These are phyloP conservation scores for Drosophila repleta DNA, from an alignment of 1,140 invertebrate species.

Conservation along the genomic window DNA sequence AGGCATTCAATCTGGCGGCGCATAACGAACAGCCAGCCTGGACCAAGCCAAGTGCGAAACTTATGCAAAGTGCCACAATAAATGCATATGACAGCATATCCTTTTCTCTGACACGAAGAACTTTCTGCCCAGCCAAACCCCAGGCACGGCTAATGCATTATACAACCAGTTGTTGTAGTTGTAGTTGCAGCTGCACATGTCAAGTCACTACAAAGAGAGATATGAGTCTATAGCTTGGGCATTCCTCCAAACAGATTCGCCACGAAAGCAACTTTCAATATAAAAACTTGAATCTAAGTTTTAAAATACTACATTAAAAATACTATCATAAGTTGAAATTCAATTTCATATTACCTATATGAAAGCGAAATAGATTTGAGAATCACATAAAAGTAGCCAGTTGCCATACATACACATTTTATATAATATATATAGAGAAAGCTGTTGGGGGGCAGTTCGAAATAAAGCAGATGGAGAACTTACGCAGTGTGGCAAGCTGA, in stretches of 20 bases:
- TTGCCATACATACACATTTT: too few species aligned
- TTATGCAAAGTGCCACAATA: constrained; percentile 61
- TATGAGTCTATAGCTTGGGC: not conserved
- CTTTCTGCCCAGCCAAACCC: constrained; percentile 19
- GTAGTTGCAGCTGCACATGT: constrained; percentile 56
- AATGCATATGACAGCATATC: constrained; percentile 74
- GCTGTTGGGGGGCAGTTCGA: constrained; percentile 43
- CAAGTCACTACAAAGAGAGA: constrained; percentile 25
- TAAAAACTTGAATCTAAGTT: not conserved
- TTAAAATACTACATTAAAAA: not conserved
- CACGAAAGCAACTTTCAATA: not conserved
- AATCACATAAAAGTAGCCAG: too few species aligned
- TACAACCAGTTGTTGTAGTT: constrained; percentile 40
- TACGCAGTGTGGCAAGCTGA: constrained; percentile 43
- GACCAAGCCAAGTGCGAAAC: constrained; percentile 17
- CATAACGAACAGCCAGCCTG: not conserved
- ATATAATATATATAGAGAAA: constrained; percentile 1
- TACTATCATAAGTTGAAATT: too few species aligned
- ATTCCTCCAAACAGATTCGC: constrained; percentile 21
- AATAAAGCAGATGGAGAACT: constrained; percentile 60
- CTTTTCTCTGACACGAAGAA: constrained; percentile 70
- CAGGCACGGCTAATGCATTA: constrained; percentile 46
- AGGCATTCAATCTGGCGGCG: not conserved
- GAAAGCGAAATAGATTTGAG: not conserved
- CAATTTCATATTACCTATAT: not conserved